Base-by-base conservation (phyloP, 2,888 invertebrate species). In the Taenaris catops region DNA sequence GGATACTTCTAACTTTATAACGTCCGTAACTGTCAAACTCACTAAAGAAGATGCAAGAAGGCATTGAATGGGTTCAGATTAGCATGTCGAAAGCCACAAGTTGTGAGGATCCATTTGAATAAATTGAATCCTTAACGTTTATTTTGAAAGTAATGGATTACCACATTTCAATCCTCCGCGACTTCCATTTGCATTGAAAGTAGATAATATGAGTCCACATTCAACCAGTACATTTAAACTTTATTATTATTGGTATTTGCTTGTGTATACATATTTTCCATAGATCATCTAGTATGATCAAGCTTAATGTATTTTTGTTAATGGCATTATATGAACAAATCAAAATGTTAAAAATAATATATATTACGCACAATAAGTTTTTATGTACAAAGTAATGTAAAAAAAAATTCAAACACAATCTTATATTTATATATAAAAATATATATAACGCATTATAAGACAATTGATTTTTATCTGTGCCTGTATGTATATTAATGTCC, bases 91-190 rank as follows among this genome's bases (percentile, higher is more conserved):
- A 35, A 46, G 25, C 36, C 34, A 39, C 41, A 38, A 39, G 24
- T 46, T 41, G 41, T 32, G 34, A 33, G 25, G 34, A 25, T 40
- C 33, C 27, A 33, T 39, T 41, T 36, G 41, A 39, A 41, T 44
- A 41, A 37, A 41, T 34, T 41, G 44, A 44, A 41, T 39, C 41
- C 21, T 26, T 32, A 41, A 41, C 44, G 37, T 35, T 34, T 26
- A 33, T 37, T 39, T 41, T 44, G 34, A 39, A 44, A 32, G 32
- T 34, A 46, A 46, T 44, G 34, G 34, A 44, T 46, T 44, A 38
- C 36, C 25, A 28, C 44, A 41, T 41, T 41, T 39, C 36, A 32
- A 36, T 44, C 37, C 25, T 4, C 32, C 16, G 38, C 25, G 14
- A 38, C 38, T 27, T 38, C 23, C 24, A 32, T 36, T 41, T 41